Conservation (phyloP, 2,797 vertebrate genomes). For the Sciaenops ocellatus region DNA sequence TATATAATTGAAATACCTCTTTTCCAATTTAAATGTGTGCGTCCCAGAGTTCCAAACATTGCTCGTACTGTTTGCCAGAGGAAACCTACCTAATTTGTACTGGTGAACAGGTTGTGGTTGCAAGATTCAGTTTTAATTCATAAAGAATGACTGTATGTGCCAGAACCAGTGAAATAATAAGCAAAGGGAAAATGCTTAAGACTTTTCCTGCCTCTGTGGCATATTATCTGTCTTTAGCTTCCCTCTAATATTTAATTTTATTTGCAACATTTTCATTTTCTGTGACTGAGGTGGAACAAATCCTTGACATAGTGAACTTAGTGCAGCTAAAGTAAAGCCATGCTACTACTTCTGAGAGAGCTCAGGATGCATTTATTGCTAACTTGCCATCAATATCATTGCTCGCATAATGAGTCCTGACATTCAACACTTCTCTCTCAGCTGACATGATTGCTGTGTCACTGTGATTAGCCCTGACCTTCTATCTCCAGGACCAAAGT, state of each 20-base stretch:
- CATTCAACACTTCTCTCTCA: constrained; percentile 62
- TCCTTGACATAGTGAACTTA: constrained; percentile 34
- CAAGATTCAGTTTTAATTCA: not conserved
- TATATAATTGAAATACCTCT: no score
- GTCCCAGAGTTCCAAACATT: not conserved
- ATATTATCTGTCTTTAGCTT: constrained; percentile 16
- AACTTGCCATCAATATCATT: constrained; percentile 39
- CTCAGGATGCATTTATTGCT: constrained; percentile 30
- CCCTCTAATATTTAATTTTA: constrained; percentile 43
- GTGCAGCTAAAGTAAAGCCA: constrained; percentile 10
- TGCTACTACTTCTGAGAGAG: constrained; percentile 30
- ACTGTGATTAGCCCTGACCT: constrained; percentile 79
- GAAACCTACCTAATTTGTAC: not conserved
- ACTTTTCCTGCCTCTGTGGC: not conserved
- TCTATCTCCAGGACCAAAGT: constrained; percentile 45
- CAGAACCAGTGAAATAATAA: constrained; percentile 10
- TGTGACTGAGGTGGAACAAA: constrained; percentile 55
- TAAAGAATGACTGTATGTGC: not conserved
- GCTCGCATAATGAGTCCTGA: constrained; percentile 72
- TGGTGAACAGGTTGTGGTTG: no score
- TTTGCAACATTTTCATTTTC: constrained; percentile 34
- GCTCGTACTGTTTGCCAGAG: not conserved
- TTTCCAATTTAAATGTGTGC: not conserved
- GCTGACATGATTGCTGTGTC: constrained; percentile 64
- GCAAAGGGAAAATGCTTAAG: not conserved